Conservation (phyloP, 2,888 invertebrate genomes). For the Blera fallax region DNA sequence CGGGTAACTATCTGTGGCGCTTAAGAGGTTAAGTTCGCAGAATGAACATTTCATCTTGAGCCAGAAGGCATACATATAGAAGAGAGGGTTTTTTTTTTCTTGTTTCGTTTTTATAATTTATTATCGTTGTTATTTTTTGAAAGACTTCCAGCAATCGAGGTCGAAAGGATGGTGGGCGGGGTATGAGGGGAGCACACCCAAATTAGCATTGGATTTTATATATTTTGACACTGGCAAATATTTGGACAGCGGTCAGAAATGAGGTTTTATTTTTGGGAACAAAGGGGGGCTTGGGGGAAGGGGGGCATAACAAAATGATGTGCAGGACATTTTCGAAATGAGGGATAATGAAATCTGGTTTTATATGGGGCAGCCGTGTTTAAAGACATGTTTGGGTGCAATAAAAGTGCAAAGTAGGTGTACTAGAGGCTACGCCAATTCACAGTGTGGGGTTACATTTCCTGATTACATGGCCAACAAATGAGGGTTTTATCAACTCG, state of each 20-base stretch:
- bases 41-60: conserved; percentile 65
- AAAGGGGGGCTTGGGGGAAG: neutral
- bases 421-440: neutral
- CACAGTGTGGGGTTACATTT: neutral
- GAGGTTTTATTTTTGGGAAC: conserved; percentile 38
- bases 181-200: conserved; percentile 8
- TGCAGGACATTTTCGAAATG: neutral
- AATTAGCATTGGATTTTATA: conserved; percentile 65
- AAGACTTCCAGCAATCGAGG: conserved; percentile 58
- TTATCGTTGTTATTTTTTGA: conserved; percentile 71
- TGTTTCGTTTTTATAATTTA: conserved; percentile 50
- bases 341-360: neutral
- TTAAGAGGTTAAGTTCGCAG: conserved; percentile 71
- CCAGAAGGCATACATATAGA: conserved; percentile 7
- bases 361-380: neutral
- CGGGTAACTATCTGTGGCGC: conserved; percentile 72
- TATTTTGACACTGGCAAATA: conserved; percentile 65
- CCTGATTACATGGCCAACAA: neutral
- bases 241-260: conserved; percentile 63
- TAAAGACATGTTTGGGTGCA: neutral
- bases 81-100: conserved; percentile 21
- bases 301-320: neutral
- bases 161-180: neutral
- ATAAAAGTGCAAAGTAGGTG: neutral
- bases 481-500: neutral